Base-by-base conservation (phyloP, 2,797 vertebrate species). In the Selene dorsalis region DNA sequence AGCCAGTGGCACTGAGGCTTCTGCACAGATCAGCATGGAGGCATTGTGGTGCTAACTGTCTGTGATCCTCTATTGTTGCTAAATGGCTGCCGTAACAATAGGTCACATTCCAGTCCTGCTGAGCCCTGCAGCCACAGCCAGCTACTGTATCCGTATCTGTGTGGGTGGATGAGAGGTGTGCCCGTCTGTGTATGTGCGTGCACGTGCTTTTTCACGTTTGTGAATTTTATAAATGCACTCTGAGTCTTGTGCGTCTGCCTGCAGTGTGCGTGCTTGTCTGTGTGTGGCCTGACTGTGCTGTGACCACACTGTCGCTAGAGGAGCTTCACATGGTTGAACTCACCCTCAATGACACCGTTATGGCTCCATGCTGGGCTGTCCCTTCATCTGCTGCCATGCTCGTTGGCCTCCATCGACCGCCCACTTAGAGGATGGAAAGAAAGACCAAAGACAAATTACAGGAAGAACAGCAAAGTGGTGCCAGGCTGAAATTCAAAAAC, bases 11-110 rank as follows among this genome's bases (percentile, higher is more conserved):
- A 56, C 73, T 0, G 30, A 75, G 69, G 69, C 84, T 83, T 78
- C 61, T 73, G 87, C 87, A 77, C 62, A 64, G 86, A 88, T 71
- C 90, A 87, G 83, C 87, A 58, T 89, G 88, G 69, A 84, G 82
- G 82, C 90, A 88, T 92, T 91, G 87, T 92, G 73, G 52, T 84
- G 84, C 76, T 80, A 91, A 92, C 90, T 90, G 91, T 88, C 79
- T 83, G 41, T 79, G 73, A 85, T 86, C 65, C 71, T 62, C 87
- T 61, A 89, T 90, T 91, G 92, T 93, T 84, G 56, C 57, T 78
- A 50, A 84, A 88, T 82, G 83, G 57, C 75, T n/a, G 7, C 69
- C 22, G n/a, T 60, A 80, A 93, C 89, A 93, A 92, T 90, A 59
- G 87, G 43, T 78, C 73, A 74, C 89, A 93, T 93, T 92, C 90